Evolutionary conservation across 2,888 invertebrate genomes (phyloP), one percentile per base, ranked within the genome.

Genomic region (Catocala fraxini): DNA sequence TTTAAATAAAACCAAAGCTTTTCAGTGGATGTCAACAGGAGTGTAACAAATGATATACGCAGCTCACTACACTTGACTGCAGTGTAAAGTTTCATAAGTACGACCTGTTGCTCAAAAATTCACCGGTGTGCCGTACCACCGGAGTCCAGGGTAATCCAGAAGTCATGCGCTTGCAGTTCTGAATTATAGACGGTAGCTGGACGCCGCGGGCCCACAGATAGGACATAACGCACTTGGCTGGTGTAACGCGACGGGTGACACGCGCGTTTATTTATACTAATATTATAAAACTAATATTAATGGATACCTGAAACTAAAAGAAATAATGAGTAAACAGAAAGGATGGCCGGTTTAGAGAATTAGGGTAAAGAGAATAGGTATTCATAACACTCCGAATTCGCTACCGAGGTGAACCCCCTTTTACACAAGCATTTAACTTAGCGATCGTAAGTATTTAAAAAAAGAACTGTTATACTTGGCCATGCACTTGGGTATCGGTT

Each of bases 111-210:
- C 59, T 58, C 48, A 60, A 60, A 59, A 57, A 63, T 63, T 58
- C 42, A 65, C 57, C 12, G 47, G 34, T 39, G 6, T 52, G 46
- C 25, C 35, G 56, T 56, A 39, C 39, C 51, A 51, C 34, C 39
- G 42, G n/a, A 43, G 48, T 35, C 48, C 51, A 62, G 43, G 56
- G 61, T 63, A 67, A 71, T 67, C 61, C 57, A 63, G 53, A 53
- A 67, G 55, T 63, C 56, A 63, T 67, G 62, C 56, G 61, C 59
- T 58, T 60, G 68, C 61, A 60, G 51, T 47, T 11, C 42, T 72
- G 55, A 72, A 70, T 72, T 62, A 72, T 70, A 51, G 34, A 72
- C 53, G 49, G 42, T 42, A 45, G 15, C 47, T 53, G 56, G 53
- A 52, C 56, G 48, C 35, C 25, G 42, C 39, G 12, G 51, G 45